Percentiles rank a stretch among this genome's conserved stretches.
Evolutionary conservation across 2,888 invertebrate species (phyloP).

Genomic region (Eupithecia tripunctaria): DNA sequence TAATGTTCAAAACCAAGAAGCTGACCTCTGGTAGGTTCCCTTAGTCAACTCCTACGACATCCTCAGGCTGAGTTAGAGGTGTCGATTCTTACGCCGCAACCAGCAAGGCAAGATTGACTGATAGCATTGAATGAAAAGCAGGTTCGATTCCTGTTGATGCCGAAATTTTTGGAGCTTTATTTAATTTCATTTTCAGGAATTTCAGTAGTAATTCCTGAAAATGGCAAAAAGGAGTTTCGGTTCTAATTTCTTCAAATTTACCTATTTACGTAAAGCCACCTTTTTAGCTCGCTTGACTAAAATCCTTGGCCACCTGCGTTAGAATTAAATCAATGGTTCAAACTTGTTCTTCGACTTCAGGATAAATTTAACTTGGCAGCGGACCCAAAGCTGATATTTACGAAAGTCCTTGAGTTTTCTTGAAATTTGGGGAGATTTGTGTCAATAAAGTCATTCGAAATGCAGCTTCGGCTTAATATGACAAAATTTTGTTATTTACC

Average conservation of each 20-base stretch:
- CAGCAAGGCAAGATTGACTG: no score
- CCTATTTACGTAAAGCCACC: not conserved
- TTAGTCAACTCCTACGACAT: no score
- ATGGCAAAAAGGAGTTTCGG: not conserved
- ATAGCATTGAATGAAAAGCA: no score
- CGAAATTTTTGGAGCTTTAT: no score
- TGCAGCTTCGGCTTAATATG: not conserved
- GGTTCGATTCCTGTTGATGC: no score
- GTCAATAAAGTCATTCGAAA: not conserved
- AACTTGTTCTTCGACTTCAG: not conserved
- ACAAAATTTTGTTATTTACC: no score
- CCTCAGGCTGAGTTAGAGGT: no score
- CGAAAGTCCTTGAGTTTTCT: not conserved
- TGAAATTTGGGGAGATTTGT: no score
- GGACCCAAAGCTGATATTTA: not conserved
- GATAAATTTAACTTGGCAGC: conserved; percentile 2
- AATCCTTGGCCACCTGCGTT: not conserved
- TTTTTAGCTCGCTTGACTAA: not conserved
- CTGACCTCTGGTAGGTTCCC: no score
- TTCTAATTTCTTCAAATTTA: not conserved
- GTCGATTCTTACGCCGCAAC: no score
- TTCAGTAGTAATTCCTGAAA: not conserved
- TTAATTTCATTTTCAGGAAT: no score
- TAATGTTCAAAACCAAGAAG: no score
- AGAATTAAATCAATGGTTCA: not conserved